phyloP scores from a whole-genome alignment of 2,113 vertebrate genomes.

The Ammodramus savannarum region DNA sequence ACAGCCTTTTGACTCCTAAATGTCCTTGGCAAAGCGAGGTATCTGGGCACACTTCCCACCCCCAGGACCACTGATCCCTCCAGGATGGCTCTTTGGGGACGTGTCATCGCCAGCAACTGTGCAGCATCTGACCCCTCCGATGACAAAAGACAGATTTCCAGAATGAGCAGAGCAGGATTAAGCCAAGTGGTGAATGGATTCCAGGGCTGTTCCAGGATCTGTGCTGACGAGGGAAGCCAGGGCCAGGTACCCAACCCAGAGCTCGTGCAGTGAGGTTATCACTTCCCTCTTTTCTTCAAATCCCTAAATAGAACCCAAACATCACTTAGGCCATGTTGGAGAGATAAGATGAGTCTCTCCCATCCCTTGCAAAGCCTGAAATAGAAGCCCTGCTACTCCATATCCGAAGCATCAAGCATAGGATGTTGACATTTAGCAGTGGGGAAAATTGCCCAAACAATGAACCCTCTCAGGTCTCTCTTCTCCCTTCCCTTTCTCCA shows the following conservation, averaged over 20 bases:
- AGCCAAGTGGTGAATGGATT: slow-evolving; percentile 52
- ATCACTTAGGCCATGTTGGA: not conserved
- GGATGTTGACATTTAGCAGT: slow-evolving; percentile 6
- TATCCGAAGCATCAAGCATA: not conserved
- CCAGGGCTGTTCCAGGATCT: slow-evolving; percentile 21
- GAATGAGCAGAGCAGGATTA: slow-evolving; percentile 28
- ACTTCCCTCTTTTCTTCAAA: slow-evolving; percentile 41
- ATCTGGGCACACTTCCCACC: not conserved
- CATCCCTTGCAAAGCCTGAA: slow-evolving; percentile 25
- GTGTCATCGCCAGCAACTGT: slow-evolving; percentile 5
- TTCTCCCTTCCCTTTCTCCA: not conserved
- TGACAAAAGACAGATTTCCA: slow-evolving; percentile 47
- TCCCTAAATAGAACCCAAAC: slow-evolving; percentile 42
- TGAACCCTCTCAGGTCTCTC: not conserved
- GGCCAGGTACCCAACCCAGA: not conserved
- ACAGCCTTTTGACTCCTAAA: not conserved
- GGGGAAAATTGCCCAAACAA: slow-evolving; percentile 4
- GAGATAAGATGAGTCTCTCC: slow-evolving; percentile 41
- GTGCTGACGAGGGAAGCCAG: not conserved
- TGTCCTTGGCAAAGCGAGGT: slow-evolving; percentile 7
- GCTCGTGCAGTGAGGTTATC: not conserved
- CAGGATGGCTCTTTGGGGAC: not conserved
- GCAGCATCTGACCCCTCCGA: slow-evolving; percentile 4
- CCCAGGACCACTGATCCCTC: not conserved
- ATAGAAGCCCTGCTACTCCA: not conserved